Percentiles rank a stretch among this genome's conserved stretches.
Conservation (phyloP, 2,113 vertebrate species). For the Cyanistes caeruleus region DNA sequence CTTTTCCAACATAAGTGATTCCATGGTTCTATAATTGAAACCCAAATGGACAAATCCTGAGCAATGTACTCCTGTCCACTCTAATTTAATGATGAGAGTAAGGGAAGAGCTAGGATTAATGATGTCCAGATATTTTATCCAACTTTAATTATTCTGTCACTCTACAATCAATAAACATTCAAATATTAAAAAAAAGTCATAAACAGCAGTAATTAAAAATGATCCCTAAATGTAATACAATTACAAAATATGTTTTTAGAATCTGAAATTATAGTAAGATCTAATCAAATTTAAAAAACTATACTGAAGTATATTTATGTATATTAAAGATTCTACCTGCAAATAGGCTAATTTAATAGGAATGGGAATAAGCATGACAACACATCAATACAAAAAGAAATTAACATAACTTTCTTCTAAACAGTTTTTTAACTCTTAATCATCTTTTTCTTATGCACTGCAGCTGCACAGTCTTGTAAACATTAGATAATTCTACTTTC, state of each 20-base stretch:
- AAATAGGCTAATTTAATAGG: not conserved
- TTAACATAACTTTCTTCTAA: not conserved
- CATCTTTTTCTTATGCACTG: not conserved
- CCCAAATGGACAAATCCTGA: not conserved
- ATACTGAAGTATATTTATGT: not conserved
- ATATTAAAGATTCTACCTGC: not conserved
- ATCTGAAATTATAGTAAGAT: not conserved
- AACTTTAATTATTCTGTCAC: not conserved
- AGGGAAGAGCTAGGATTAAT: not conserved
- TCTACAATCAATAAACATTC: not conserved
- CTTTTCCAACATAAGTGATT: not conserved
- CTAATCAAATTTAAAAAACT: not conserved
- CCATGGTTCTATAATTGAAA: not conserved
- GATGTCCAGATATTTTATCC: not conserved
- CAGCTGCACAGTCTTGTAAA: not conserved
- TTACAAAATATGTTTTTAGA: not conserved
- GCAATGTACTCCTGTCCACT: not conserved
- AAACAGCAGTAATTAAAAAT: not conserved
- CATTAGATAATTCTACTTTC: not conserved
- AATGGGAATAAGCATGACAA: not conserved
- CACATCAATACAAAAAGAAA: not conserved
- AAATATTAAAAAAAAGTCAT: not conserved
- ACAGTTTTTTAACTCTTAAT: not conserved
- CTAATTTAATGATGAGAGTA: not conserved
- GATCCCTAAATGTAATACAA: not conserved